Conservation (phyloP, 2,113 vertebrate species). For the Sander lucioperca region DNA sequence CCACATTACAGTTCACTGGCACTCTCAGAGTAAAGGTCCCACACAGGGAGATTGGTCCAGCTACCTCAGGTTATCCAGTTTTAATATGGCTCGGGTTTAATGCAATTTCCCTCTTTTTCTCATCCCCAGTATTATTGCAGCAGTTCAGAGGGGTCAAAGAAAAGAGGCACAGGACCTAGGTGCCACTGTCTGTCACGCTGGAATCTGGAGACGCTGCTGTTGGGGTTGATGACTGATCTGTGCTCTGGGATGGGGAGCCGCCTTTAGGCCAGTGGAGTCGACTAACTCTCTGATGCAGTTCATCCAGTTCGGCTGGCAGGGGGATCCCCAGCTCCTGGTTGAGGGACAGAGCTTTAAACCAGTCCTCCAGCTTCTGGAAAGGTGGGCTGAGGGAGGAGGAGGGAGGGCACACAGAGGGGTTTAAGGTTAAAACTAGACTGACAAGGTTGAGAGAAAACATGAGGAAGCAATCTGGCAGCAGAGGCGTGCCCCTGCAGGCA, state of each 20-base stretch:
- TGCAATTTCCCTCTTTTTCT: conserved; percentile 23
- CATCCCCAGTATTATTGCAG: conserved; percentile 66
- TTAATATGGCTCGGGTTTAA: conserved; percentile 43
- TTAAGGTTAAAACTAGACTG: conserved; percentile 58
- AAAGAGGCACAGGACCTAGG: conserved; percentile 54
- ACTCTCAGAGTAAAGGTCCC: conserved; percentile 37
- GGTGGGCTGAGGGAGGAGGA: conserved; percentile 84
- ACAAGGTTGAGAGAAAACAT: conserved; percentile 58
- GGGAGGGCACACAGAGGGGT: conserved; percentile 19
- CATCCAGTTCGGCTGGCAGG: conserved; percentile 92
- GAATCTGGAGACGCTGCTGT: conserved; percentile 59
- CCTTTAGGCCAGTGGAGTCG: conserved; percentile 73
- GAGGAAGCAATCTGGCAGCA: conserved; percentile 62
- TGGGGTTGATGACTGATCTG: conserved; percentile 38
- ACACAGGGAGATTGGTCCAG: conserved; percentile 47
- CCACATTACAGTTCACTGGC: conserved; percentile 40
- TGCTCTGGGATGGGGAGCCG: conserved; percentile 30
- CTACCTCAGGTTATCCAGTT: conserved; percentile 72
- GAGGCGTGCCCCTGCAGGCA: conserved; percentile 47
- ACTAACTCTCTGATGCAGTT: conserved; percentile 89
- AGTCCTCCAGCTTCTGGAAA: conserved; percentile 96
- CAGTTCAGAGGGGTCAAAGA: conserved; percentile 68
- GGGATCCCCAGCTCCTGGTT: conserved; percentile 95
- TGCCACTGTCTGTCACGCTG: conserved; percentile 50
- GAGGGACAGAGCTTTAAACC: conserved; percentile 91